These are phyloP conservation scores for Drosophila acutilabella DNA, from an alignment of 2,888 invertebrate genomes.

Conservation along the genomic window DNA sequence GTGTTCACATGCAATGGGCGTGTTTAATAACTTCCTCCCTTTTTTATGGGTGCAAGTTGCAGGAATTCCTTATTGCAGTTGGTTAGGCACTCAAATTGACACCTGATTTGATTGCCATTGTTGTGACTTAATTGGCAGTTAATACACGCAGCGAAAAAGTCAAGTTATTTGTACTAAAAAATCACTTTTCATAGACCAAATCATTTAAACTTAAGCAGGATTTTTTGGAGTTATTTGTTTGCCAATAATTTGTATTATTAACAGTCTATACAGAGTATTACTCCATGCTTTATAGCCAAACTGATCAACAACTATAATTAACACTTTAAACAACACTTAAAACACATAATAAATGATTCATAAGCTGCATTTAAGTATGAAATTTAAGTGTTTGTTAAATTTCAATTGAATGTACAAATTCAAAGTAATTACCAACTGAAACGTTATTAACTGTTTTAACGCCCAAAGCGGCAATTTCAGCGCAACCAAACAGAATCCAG, in stretches of 20 bases:
- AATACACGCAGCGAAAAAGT: conserved; percentile 18
- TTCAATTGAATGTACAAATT: conserved; percentile 23
- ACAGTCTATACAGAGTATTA: no score
- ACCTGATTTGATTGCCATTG: conserved; percentile 42
- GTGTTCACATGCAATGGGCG: conserved; percentile 66
- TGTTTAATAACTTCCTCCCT: conserved; percentile 70
- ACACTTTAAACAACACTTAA: conserved; percentile 25
- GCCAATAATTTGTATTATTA: no score
- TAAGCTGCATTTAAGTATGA: conserved; percentile 7
- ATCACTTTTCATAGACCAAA: neutral
- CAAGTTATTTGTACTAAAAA: neutral
- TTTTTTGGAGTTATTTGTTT: no score
- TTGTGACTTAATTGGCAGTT: conserved; percentile 35
- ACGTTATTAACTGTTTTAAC: conserved; percentile 19
- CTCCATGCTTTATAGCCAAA: neutral
- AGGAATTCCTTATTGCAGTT: conserved; percentile 48
- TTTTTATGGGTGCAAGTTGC: conserved; percentile 16
- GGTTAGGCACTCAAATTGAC: conserved; percentile 62
- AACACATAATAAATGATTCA: neutral
- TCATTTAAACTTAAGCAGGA: neutral
- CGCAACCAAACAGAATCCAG: conserved; percentile 22
- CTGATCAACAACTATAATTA: conserved; percentile 13
- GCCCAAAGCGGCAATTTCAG: conserved; percentile 24
- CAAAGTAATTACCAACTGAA: conserved; percentile 30
- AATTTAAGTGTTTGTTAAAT: conserved; percentile 6